A percentile compares a stretch with the other conserved stretches of the same genome.
These are phyloP conservation scores for Mechanitis messenoides DNA, from an alignment of 2,888 invertebrate species.

Conservation along the genomic window DNA sequence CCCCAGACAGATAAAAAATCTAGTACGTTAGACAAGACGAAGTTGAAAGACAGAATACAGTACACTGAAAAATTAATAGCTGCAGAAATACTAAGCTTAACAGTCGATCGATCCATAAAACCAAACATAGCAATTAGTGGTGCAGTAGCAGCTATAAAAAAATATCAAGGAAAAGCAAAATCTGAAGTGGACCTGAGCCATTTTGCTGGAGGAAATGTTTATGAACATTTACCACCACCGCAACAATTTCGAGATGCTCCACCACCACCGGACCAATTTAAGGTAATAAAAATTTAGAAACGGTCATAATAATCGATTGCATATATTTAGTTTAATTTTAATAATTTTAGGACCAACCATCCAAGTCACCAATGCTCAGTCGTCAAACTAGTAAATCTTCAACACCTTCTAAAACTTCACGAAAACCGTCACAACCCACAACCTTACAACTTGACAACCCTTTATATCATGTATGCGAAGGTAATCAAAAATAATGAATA, in stretches of 20 bases:
- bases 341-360: slow-evolving; percentile 59
- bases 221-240: slow-evolving; percentile 87
- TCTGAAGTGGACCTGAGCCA: slow-evolving; percentile 78
- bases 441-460: slow-evolving; percentile 81
- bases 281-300: slow-evolving; percentile 42
- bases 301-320: background rate
- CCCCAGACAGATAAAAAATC: slow-evolving; percentile 36
- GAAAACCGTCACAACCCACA: slow-evolving; percentile 51
- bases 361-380: slow-evolving; percentile 64
- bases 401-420: slow-evolving; percentile 62
- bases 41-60: slow-evolving; percentile 66
- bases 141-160: slow-evolving; percentile 47
- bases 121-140: slow-evolving; percentile 50
- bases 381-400: slow-evolving; percentile 68
- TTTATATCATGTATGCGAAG: slow-evolving; percentile 88
- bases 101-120: slow-evolving; percentile 62
- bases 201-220: slow-evolving; percentile 76
- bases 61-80: slow-evolving; percentile 71
- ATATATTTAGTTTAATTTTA: background rate
- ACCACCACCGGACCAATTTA: slow-evolving; percentile 85
- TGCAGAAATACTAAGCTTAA: slow-evolving; percentile 66
- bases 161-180: slow-evolving; percentile 71
- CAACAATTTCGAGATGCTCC: slow-evolving; percentile 90
- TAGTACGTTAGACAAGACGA: slow-evolving; percentile 48
- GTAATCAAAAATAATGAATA: slow-evolving; percentile 48